These are phyloP conservation scores for Cololabis saira DNA, from an alignment of 2,113 vertebrate genomes.

Conservation along the genomic window DNA sequence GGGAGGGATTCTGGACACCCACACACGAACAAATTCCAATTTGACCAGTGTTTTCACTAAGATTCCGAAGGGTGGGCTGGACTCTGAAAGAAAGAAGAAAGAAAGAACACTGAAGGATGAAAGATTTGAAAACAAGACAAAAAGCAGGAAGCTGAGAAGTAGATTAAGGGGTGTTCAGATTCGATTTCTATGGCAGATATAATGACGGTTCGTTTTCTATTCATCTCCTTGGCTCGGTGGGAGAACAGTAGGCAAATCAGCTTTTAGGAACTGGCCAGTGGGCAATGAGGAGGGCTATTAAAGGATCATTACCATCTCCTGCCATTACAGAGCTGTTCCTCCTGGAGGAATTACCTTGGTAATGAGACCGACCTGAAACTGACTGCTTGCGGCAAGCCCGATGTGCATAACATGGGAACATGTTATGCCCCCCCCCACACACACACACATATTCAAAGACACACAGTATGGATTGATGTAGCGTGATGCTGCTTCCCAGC, in stretches of 20 bases:
- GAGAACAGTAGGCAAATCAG: conserved; percentile 69
- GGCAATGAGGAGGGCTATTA: conserved; percentile 80
- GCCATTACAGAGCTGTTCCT: conserved; percentile 76
- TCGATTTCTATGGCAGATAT: conserved; percentile 79
- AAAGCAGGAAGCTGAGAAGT: conserved; percentile 48
- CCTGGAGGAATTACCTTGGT: conserved; percentile 79
- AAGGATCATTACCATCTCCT: conserved; percentile 82
- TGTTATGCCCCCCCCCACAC: conserved; percentile 27
- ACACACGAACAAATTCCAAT: conserved; percentile 38
- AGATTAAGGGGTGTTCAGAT: conserved; percentile 74
- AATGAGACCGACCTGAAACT: conserved; percentile 83
- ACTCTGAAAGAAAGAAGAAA: background rate
- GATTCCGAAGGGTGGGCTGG: conserved; percentile 26
- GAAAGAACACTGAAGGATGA: conserved; percentile 21
- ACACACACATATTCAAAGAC: conserved; percentile 1
- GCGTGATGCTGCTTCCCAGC: conserved; percentile 10
- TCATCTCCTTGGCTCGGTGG: conserved; percentile 75
- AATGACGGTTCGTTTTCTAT: conserved; percentile 78
- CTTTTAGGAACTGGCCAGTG: conserved; percentile 81
- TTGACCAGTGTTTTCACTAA: conserved; percentile 55
- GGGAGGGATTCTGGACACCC: conserved; percentile 29
- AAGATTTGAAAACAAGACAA: conserved; percentile 47
- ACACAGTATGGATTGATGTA: conserved; percentile 30
- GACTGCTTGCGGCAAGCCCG: conserved; percentile 53
- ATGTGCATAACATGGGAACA: conserved; percentile 46